Evolutionary conservation across 2,797 vertebrate genomes (phyloP), one percentile per base, ranked within the genome.

Genomic region (Carcharodon carcharias): DNA sequence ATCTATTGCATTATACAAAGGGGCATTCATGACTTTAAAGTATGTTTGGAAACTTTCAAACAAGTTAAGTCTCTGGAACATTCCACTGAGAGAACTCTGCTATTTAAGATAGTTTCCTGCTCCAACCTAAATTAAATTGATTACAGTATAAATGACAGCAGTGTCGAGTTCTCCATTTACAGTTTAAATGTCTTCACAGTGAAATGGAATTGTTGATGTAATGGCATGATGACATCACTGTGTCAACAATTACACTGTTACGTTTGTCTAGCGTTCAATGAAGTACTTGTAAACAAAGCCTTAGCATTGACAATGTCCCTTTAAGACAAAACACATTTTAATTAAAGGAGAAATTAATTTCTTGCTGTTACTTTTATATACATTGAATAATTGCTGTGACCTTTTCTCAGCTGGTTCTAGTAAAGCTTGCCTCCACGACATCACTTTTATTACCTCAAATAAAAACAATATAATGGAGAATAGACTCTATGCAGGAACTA

Each of bases 171-270:
- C n/a, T 45, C 63, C 63, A 45, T 93, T 93, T 40, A 45, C n/a
- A 23, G 23, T 26, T 92, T 93, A 93, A 93, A 93, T 40, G 61
- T 23, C 89, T 45, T 93, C 40, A 45, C 61, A 45, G 50, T 26
- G 18, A 93, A 67, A 23, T 67, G 91, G 31, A 93, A 40, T 45
- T 28, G 12, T 61, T 91, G 91, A 65, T 93, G 91, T n/a, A 93
- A 45, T 45, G 40, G 67, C 35, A 93, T 67, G 8, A 65, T 93
- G 91, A 65, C 91, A 93, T 93, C 91, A 93, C n/a, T 93, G 35
- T 67, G 91, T 93, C 91, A 67, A 11, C n/a, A 93, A 67, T 93
- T 93, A 45, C 91, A 14, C 21, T 1, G 61, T 92, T n/a, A 45
- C 11, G 1, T 93, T 93, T 67, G 40, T 26, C 6, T 14, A 45